These are phyloP conservation scores for Linepithema humile DNA, from an alignment of 1,140 invertebrate species.

Conservation along the genomic window DNA sequence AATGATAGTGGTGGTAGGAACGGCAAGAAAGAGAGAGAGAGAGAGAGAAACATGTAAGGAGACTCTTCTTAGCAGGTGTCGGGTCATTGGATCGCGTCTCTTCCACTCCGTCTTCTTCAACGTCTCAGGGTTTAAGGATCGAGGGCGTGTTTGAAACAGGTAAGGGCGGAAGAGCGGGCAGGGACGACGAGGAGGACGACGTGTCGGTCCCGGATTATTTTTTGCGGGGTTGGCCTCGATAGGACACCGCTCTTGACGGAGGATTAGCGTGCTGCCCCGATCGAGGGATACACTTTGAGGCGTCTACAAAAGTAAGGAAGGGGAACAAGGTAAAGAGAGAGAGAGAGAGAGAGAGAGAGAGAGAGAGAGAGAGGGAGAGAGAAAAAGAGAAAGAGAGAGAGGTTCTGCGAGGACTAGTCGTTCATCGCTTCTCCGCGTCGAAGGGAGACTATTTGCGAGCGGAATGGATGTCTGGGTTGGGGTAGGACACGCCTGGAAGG, in stretches of 20 bases:
- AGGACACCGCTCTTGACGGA: conserved; percentile 63
- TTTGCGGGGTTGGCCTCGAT: conserved; percentile 66
- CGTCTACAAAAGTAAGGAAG: background rate
- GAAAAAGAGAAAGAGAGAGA: background rate
- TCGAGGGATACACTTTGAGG: conserved; percentile 20
- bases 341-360: background rate
- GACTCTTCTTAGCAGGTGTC: conserved; percentile 21
- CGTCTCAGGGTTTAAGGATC: conserved; percentile 8
- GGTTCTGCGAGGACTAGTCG: conserved; percentile 19
- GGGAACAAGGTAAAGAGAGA: background rate
- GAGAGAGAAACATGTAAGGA: background rate
- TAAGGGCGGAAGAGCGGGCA: background rate
- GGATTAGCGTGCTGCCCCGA: conserved; percentile 54
- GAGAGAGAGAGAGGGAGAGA: background rate
- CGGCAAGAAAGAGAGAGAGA: background rate
- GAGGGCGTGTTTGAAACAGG: background rate
- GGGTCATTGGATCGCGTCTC: conserved; percentile 15
- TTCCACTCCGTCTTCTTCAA: conserved; percentile 49
- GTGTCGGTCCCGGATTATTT: conserved; percentile 63
- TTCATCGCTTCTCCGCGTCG: conserved; percentile 1
- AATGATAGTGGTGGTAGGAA: background rate
- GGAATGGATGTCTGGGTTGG: conserved; percentile 77
- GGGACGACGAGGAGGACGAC: conserved; percentile 19
- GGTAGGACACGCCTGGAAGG: conserved; percentile 79
- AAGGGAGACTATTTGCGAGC: conserved; percentile 64